A percentile compares a stretch with the other conserved stretches of the same genome.
phyloP scores from a whole-genome alignment of 2,888 invertebrate species.

The Dasysyrphus tricinctus region DNA sequence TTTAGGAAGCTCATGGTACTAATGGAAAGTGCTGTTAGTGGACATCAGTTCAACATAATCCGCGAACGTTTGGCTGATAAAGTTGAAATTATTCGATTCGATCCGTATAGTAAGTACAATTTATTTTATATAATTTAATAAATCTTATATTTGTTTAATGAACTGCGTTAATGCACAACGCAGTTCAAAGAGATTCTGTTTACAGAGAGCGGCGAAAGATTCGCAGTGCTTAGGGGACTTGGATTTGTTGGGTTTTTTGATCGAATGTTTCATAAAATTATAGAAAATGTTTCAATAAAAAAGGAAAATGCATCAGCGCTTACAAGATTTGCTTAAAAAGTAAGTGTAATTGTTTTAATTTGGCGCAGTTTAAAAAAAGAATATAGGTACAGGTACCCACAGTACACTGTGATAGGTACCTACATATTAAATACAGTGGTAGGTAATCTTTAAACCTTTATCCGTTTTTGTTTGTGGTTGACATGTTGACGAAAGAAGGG shows the following conservation, averaged over 20 bases:
- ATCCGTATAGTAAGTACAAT: conserved; percentile 88
- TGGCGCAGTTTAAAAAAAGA: not conserved
- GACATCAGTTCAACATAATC: conserved; percentile 87
- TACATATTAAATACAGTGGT: no score
- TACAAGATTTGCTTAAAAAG: not conserved
- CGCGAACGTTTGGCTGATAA: conserved; percentile 91
- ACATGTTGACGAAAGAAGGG: no score
- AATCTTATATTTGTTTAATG: conserved; percentile 1
- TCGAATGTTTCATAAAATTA: conserved; percentile 18
- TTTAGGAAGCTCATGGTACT: conserved; percentile 89
- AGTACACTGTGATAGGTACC: not conserved
- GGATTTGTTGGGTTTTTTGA: not conserved
- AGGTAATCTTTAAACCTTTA: no score
- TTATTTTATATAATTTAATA: not conserved
- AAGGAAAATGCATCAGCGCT: not conserved
- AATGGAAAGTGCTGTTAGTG: conserved; percentile 91
- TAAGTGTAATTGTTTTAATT: not conserved
- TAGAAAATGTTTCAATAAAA: conserved; percentile 26
- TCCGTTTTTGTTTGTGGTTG: no score
- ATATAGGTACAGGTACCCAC: not conserved
- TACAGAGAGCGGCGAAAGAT: conserved; percentile 91
- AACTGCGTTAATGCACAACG: conserved; percentile 79
- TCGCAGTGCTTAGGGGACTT: conserved; percentile 84
- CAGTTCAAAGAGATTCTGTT: conserved; percentile 88
- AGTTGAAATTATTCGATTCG: conserved; percentile 89